phyloP scores from a whole-genome alignment of 2,113 vertebrate genomes.

The Tringa solitaria region DNA sequence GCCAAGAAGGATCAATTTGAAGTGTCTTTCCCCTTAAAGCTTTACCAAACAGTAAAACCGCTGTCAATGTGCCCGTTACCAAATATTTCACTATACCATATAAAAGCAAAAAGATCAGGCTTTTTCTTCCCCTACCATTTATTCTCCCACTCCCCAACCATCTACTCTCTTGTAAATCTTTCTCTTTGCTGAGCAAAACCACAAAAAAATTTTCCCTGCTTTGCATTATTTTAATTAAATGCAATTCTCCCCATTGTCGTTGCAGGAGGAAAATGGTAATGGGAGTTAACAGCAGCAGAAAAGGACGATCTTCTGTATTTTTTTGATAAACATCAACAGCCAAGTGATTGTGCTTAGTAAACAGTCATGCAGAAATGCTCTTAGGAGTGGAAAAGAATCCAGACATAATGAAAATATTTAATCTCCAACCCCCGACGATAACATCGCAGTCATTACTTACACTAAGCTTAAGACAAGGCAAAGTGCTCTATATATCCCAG shows the following conservation, averaged over 20 bases:
- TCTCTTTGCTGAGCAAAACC: neutral
- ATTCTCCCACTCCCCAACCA: neutral
- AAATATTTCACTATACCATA: neutral
- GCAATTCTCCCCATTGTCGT: neutral
- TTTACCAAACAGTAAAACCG: neutral
- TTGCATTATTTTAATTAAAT: neutral
- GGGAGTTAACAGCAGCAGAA: neutral
- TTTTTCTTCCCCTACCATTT: neutral
- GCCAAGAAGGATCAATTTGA: neutral
- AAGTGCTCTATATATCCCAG: neutral
- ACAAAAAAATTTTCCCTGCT: neutral
- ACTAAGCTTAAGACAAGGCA: neutral
- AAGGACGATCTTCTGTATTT: neutral
- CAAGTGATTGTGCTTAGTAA: neutral
- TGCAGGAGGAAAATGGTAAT: neutral
- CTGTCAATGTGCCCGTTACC: neutral
- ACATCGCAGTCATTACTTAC: neutral
- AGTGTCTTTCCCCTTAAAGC: neutral
- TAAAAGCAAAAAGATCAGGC: neutral
- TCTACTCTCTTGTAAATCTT: neutral
- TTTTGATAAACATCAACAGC: neutral
- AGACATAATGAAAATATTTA: slow-evolving; percentile 12
- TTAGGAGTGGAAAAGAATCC: neutral
- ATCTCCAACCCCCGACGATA: neutral
- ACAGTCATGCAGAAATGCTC: neutral